Evolutionary conservation across 2,113 vertebrate species (phyloP).

Genomic region (Butorides virescens): DNA sequence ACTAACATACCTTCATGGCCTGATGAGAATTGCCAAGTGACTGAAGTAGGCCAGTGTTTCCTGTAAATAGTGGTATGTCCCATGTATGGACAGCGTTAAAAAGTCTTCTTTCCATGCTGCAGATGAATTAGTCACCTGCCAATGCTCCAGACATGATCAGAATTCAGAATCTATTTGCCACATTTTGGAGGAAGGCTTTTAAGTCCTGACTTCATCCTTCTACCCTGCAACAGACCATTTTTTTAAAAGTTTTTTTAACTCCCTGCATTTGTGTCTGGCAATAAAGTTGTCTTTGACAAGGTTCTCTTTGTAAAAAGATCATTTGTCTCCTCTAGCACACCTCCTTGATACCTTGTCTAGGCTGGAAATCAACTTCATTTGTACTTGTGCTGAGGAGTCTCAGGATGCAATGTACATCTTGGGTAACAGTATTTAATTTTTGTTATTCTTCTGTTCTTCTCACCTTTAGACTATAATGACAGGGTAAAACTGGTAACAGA

Average conservation of each 20-base stretch:
- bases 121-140: constrained; percentile 17
- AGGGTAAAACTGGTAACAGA: not conserved
- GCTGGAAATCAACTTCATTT: not conserved
- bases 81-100: not conserved
- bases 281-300: not conserved
- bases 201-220: not conserved
- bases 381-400: not conserved
- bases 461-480: not conserved
- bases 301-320: not conserved
- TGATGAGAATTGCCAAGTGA: constrained; percentile 13
- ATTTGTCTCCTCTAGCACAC: not conserved
- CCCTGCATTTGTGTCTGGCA: not conserved
- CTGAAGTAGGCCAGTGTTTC: not conserved
- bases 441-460: not conserved
- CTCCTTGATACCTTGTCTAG: not conserved
- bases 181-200: constrained; percentile 33
- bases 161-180: constrained; percentile 38
- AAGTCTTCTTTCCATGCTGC: constrained; percentile 6
- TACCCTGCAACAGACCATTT: not conserved
- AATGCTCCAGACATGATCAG: not conserved
- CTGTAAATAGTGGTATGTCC: not conserved
- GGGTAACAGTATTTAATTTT: not conserved
- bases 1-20: not conserved
- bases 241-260: not conserved
- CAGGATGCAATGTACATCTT: not conserved